Base-by-base conservation (phyloP, 2,797 vertebrate species). In the Peromyscus aztecus region DNA sequence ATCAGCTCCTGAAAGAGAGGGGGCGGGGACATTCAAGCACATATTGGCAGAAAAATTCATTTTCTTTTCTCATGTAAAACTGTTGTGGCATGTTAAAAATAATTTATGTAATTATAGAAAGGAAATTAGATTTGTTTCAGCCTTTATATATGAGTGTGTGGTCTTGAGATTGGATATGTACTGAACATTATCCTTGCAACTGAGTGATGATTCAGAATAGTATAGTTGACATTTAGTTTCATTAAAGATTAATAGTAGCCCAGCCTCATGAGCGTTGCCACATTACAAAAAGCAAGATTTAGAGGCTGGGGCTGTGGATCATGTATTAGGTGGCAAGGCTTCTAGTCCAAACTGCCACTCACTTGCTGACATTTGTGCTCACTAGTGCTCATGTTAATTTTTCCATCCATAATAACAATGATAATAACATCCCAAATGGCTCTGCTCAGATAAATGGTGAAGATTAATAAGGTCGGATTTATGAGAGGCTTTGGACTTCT, bases 51-150 rank as follows among this genome's bases (percentile, higher is more conserved):
- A 52, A 34, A 95, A 87, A 93, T 98, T 89, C 77, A 91, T 93
- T 96, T 97, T 88, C 88, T 46, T 95, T 96, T 96, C 71, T 95
- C n/a, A n/a, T 84, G 86, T 97, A 92, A 97, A 96, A 94, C 94
- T 94, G 73, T 90, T 89, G 34, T 94, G 81, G 88, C 87, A 90
- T 86, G 81, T 92, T 95, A 93, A 97, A 95, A 97, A 96, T 97
- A 97, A 97, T 96, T 96, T 97, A 91, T 89, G 73, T 96, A 96
- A 97, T 97, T 97, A 97, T 57, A 71, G 65, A 78, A 59, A 95
- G 67, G 86, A 98, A 96, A 94, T 96, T 97, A 73, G 77, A 94
- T 96, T 97, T 92, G 82, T 96, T 95, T 94, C 83, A 89, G 69
- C 55, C 52, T 95, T 95, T 90, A 13, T 90, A 17, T 92, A 94